phyloP scores from a whole-genome alignment of 2,888 invertebrate genomes.

The Petrolisthes manimaculis region DNA sequence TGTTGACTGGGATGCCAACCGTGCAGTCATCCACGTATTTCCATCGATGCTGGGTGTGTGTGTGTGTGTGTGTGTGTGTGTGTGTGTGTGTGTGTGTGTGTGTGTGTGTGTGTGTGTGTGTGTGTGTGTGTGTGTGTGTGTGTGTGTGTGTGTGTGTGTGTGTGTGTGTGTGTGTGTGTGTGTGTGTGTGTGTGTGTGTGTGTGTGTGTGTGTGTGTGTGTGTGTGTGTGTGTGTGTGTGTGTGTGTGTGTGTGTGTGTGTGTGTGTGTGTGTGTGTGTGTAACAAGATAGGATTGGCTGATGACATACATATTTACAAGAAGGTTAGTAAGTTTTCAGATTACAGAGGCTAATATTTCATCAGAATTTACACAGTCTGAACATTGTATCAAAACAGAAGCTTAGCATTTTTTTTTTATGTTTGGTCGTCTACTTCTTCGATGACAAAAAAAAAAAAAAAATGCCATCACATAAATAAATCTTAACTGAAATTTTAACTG shows the following conservation, averaged over 20 bases:
- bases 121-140: background rate
- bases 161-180: conserved; percentile 6
- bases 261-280: background rate
- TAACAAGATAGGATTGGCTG: background rate
- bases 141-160: background rate
- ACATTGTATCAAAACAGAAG: no score
- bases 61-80: background rate
- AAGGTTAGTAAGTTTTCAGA: no score
- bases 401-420: no score
- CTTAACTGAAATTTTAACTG: no score
- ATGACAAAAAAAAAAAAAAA: no score
- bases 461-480: no score
- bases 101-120: background rate
- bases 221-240: conserved; percentile 23
- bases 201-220: conserved; percentile 1
- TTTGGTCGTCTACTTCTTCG: no score
- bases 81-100: conserved; percentile 6
- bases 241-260: conserved; percentile 26
- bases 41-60: background rate
- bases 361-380: no score
- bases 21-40: no score
- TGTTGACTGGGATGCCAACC: no score
- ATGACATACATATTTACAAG: no score
- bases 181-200: background rate
- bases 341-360: no score